phyloP scores from a whole-genome alignment of 2,888 invertebrate genomes.

The Rosalia funebris region DNA sequence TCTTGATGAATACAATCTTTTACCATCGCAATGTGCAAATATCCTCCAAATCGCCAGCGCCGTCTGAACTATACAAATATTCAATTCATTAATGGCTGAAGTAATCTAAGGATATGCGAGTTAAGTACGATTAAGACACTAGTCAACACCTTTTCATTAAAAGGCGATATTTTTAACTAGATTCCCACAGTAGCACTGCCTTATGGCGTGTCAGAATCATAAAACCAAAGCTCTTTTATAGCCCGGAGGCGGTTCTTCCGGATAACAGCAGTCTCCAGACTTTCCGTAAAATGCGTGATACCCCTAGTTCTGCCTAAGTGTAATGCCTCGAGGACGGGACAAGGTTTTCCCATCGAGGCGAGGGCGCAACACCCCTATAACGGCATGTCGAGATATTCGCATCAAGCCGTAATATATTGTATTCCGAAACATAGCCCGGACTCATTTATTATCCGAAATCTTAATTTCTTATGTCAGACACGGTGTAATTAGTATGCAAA shows the following conservation, averaged over 20 bases:
- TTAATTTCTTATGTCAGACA: neutral
- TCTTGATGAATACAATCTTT: too few relatives aligned
- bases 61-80: too few relatives aligned
- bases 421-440: conserved; percentile 2
- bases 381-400: conserved; percentile 39
- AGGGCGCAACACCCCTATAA: conserved; percentile 37
- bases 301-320: conserved; percentile 22
- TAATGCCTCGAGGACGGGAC: conserved; percentile 27
- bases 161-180: too few relatives aligned
- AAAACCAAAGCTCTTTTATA: neutral
- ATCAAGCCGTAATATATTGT: conserved; percentile 39
- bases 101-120: too few relatives aligned
- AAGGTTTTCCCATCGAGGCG: conserved; percentile 33
- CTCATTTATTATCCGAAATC: conserved; percentile 5
- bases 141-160: too few relatives aligned
- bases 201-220: too few relatives aligned
- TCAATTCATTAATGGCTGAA: too few relatives aligned
- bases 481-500: neutral
- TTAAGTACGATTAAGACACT: too few relatives aligned
- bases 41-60: too few relatives aligned
- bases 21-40: too few relatives aligned
- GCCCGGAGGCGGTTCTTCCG: neutral
- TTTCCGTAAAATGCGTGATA: conserved; percentile 13
- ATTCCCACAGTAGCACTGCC: too few relatives aligned
- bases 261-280: conserved; percentile 10